Evolutionary conservation across 2,888 invertebrate genomes (phyloP), one percentile per base, ranked within the genome.

Genomic region (Cheilosia vulpina): DNA sequence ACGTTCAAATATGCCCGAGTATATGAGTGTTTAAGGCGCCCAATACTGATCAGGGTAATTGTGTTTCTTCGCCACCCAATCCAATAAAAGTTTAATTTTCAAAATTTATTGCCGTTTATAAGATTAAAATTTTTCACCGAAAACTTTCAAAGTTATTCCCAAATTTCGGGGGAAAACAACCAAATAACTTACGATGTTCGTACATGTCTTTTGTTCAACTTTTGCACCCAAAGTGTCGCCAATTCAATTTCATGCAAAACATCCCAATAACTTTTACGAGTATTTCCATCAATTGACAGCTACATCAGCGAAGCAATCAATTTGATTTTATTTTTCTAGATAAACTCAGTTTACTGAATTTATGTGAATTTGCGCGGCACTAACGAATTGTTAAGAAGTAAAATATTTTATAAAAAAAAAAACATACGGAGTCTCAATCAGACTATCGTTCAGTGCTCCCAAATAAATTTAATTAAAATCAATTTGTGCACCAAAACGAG

Each of bases 401-500:
- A 72, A 72, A 24, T 31, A 57, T 41, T 65, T 62, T 43, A 52
- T 57, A 57, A 62, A 45, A 17, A 31, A 62, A 34, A n/a, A 27
- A 43, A 5, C 27, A 7, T 27, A 6, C 27, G 27, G 19, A 76
- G 7, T 27, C 21, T 31, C 45, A 50, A 38, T 66, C 45, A 27
- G 72, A 15, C 45, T 72, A 82, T 82, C 71, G 76, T 71, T 17
- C 76, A 76, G n/a, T 85, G 71, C 66, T 57, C 84, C 53, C 76
- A 62, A 60, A 80, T 68, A 80, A 80, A 76, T 80, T 85, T 72
- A 85, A 85, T 85, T 80, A 80, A 85, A 85, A 80, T 76, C 81
- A 85, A 77, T 81, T 85, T 80, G 76, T 80, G 65, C 65, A 76
- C 53, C 45, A 71, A 73, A 80, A 76, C 24, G 62, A 15, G 34